phyloP scores from a whole-genome alignment of 2,797 vertebrate species.

The Gorsachius magnificus region DNA sequence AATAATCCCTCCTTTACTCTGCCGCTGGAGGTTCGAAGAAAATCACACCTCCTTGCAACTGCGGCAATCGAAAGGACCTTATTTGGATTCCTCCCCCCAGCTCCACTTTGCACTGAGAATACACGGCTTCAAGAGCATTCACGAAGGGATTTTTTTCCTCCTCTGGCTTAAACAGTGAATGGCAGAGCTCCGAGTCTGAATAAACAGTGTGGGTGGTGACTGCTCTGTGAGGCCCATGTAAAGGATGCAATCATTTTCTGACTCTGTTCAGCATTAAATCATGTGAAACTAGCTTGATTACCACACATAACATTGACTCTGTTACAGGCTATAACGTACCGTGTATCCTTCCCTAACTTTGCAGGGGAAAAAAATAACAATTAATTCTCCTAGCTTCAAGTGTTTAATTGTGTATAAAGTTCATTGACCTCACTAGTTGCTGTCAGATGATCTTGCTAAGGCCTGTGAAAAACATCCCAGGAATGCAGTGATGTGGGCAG shows the following conservation, averaged over 20 bases:
- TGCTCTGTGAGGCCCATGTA: conserved; percentile 81
- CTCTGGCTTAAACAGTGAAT: conserved; percentile 83
- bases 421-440: conserved; percentile 89
- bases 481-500: conserved; percentile 95
- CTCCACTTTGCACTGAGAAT: conserved; percentile 69
- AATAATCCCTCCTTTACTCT: neutral
- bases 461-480: conserved; percentile 88
- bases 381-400: conserved; percentile 70
- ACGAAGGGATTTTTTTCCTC: conserved; percentile 69
- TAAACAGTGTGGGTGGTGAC: conserved; percentile 88
- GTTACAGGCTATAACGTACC: conserved; percentile 47
- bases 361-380: conserved; percentile 58
- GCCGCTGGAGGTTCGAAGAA: conserved; percentile 18
- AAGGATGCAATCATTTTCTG: conserved; percentile 82
- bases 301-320: conserved; percentile 62
- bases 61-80: conserved; percentile 49
- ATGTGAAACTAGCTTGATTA: conserved; percentile 74
- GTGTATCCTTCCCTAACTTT: conserved; percentile 55
- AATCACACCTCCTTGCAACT: conserved; percentile 60
- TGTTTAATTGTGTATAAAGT: conserved; percentile 85
- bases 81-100: conserved; percentile 65
- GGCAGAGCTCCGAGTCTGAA: conserved; percentile 84
- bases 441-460: conserved; percentile 94
- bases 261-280: conserved; percentile 80
- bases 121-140: conserved; percentile 76